Base-by-base conservation (phyloP, 1,140 invertebrate species). In the Gonioctena quinquepunctata region DNA sequence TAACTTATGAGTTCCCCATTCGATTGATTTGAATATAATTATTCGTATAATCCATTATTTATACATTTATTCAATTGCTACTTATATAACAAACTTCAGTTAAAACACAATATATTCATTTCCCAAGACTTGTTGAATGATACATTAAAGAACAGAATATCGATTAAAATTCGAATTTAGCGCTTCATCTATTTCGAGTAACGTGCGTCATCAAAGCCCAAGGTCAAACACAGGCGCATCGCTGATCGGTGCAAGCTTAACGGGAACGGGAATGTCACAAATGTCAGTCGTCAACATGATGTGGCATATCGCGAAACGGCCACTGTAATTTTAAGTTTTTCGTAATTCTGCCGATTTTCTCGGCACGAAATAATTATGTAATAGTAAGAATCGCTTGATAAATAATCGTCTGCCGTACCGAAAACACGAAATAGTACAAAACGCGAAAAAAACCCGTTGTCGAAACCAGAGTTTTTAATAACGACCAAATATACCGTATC, bases 281-380 rank as follows among this genome's bases (percentile, higher is more conserved):
- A 63, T 28, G 33, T 42, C 33, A 83, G 82, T 83, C 81, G 82
- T 82, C 79, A 82, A 82, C 81, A 82, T 83, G 81, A 83, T 83
- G 82, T 83, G 82, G 82, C 82, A 83, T 73, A 81, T 81, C 80
- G 79, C 70, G 68, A 73, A 70, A 49, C 70, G 70, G 67, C 76
- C 73, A 71, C 73, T 71, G 72, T 77, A 79, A 76, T 79, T 79
- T 81, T 79, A 78, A 79, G 77, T 80, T 74, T 71, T 72, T 80
- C 78, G 76, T 79, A 79, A 76, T 76, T 69, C 68, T 75, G 78
- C 76, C 78, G 77, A 77, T 74, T 48, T 69, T 74, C 75, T 80
- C 77, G 77, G 76, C 78, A 69, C 66, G 28, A 72, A 76, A 75
- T 76, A 79, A 77, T 81, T 81, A 81, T 81, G 78, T 81, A 80